A percentile compares a stretch with the other conserved stretches of the same genome.
Evolutionary conservation across 2,888 invertebrate genomes (phyloP).

Genomic region (Embidobia sp.): DNA sequence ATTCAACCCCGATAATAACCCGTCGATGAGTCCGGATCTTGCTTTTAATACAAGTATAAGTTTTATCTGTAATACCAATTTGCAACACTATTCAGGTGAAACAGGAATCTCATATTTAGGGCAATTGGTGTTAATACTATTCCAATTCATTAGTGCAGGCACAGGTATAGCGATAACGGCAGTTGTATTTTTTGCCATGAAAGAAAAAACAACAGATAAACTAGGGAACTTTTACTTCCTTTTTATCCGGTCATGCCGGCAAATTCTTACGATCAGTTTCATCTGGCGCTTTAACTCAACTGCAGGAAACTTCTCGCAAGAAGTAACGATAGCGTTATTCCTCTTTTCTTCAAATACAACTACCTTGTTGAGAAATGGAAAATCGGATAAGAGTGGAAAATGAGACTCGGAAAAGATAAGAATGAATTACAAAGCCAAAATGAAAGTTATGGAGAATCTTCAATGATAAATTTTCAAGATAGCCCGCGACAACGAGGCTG

Average conservation of each 20-base stretch:
- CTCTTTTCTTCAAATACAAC: constrained; percentile 63
- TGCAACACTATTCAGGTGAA: too few relatives aligned
- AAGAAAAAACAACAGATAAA: too few relatives aligned
- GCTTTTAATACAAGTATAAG: too few relatives aligned
- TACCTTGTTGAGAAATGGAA: constrained; percentile 63
- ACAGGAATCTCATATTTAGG: too few relatives aligned
- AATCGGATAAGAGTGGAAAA: constrained; percentile 63
- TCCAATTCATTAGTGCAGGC: too few relatives aligned
- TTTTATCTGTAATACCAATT: too few relatives aligned
- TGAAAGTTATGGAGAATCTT: constrained; percentile 57
- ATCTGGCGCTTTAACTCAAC: constrained; percentile 72
- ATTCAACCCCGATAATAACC: too few relatives aligned
- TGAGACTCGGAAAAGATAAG: constrained; percentile 64
- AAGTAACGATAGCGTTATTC: constrained; percentile 66
- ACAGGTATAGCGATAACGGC: too few relatives aligned
- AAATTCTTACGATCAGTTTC: constrained; percentile 77
- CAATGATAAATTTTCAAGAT: constrained; percentile 52
- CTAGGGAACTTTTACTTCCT: constrained; percentile 40
- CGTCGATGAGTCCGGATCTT: too few relatives aligned
- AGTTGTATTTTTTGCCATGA: too few relatives aligned
- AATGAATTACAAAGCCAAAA: constrained; percentile 64
- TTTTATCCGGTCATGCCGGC: constrained; percentile 58
- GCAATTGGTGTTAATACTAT: too few relatives aligned
- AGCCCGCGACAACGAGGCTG: constrained; percentile 8
- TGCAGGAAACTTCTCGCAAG: constrained; percentile 73